Conservation (phyloP, 2,113 vertebrate genomes). For the Psilopogon haemacephalus region DNA sequence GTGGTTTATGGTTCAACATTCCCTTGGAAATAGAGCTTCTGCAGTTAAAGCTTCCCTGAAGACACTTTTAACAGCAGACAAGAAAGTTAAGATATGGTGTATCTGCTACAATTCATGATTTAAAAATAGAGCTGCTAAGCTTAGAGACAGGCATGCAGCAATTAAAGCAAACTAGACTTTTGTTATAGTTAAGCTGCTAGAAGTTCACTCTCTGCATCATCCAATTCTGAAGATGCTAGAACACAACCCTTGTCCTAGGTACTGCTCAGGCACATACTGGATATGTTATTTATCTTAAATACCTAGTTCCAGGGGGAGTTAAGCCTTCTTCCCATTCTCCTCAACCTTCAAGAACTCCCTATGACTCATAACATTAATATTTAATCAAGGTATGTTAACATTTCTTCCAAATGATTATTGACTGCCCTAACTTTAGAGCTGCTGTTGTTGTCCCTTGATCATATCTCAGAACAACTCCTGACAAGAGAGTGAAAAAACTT, state of each 20-base stretch:
- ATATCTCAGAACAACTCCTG: not conserved
- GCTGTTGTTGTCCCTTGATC: conserved; percentile 10
- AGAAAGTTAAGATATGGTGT: not conserved
- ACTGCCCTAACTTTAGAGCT: conserved; percentile 23
- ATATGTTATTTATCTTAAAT: not conserved
- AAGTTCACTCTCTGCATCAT: not conserved
- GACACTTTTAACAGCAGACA: not conserved
- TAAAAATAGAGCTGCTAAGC: conserved; percentile 25
- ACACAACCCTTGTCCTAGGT: not conserved
- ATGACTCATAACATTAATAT: conserved; percentile 48
- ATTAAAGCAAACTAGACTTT: not conserved
- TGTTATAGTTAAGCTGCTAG: not conserved
- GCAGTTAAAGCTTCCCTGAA: not conserved
- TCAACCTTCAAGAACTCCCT: not conserved
- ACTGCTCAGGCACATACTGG: not conserved
- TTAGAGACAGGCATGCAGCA: not conserved
- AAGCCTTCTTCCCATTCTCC: not conserved
- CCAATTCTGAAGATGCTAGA: not conserved
- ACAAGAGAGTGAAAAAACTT: not conserved
- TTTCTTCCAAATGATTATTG: conserved; percentile 41
- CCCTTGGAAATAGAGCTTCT: not conserved
- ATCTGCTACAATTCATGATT: not conserved
- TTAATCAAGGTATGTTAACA: conserved; percentile 40
- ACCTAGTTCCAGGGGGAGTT: not conserved
- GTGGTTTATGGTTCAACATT: not conserved